Percentiles rank a stretch among this genome's conserved stretches.
These are phyloP conservation scores for Anneissia japonica DNA, from an alignment of 35 echinoderm and acorn worm species.

Conservation along the genomic window DNA sequence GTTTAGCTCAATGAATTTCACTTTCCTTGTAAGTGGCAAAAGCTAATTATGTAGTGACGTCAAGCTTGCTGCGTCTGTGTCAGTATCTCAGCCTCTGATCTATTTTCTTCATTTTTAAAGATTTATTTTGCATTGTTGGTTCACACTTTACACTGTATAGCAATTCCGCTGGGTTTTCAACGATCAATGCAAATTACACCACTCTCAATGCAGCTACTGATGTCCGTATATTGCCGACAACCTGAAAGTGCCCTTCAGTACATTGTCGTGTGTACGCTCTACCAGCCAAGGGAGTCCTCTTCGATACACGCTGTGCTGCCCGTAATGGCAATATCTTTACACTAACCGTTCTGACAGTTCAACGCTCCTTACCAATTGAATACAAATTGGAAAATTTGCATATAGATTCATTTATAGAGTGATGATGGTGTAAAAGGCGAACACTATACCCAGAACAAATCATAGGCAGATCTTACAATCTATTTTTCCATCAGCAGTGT, in stretches of 20 bases:
- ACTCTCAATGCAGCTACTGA: neutral
- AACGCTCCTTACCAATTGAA: neutral
- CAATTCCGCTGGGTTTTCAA: neutral
- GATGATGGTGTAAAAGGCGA: neutral
- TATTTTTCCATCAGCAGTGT: neutral
- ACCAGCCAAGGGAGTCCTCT: neutral
- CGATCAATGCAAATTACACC: neutral
- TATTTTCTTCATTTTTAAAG: neutral
- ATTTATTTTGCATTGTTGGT: neutral
- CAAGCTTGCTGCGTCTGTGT: neutral
- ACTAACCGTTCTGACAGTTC: neutral
- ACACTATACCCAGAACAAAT: neutral
- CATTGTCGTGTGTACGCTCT: neutral
- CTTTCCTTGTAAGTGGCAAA: neutral
- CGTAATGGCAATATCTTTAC: neutral
- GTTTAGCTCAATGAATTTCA: neutral
- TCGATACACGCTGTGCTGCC: neutral
- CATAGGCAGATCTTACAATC: neutral
- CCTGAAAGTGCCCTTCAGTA: neutral
- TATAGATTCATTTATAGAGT: neutral
- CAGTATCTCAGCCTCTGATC: neutral
- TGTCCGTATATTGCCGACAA: neutral
- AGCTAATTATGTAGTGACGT: neutral
- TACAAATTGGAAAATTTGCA: neutral
- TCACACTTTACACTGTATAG: neutral